A percentile compares a stretch with the other conserved stretches of the same genome.
Conservation (phyloP, 2,888 invertebrate genomes). For the Bursaphelenchus okinawaensis region DNA sequence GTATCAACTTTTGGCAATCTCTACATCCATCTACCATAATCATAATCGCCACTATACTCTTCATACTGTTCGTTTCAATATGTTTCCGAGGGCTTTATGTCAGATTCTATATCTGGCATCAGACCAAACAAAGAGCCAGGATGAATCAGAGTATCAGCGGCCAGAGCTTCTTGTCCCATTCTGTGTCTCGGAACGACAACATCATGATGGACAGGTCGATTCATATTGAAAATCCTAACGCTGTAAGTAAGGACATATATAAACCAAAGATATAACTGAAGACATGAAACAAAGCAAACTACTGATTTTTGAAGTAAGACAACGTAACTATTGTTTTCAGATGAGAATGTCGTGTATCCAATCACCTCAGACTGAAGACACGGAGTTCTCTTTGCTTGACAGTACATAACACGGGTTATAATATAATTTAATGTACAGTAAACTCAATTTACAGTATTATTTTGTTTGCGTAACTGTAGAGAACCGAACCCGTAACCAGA, state of each 20-base stretch:
- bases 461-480: neutral
- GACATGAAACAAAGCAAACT: too few species aligned
- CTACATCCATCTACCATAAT: slow-evolving; percentile 22
- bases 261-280: too few species aligned
- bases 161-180: slow-evolving; percentile 32
- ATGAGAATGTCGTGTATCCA: slow-evolving; percentile 6
- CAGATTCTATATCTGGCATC: slow-evolving; percentile 40
- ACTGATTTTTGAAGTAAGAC: too few species aligned
- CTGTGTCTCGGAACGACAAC: slow-evolving; percentile 17
- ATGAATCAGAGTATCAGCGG: slow-evolving; percentile 41
- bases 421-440: neutral
- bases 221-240: slow-evolving; percentile 17
- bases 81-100: slow-evolving; percentile 29
- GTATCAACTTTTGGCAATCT: slow-evolving; percentile 27
- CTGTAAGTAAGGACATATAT: neutral
- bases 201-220: slow-evolving; percentile 15
- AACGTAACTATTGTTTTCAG: neutral
- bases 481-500: neutral
- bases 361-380: neutral
- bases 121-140: slow-evolving; percentile 33
- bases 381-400: neutral
- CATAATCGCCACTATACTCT: slow-evolving; percentile 12
- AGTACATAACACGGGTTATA: slow-evolving; percentile 4
- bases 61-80: slow-evolving; percentile 20
- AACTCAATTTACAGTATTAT: neutral